Evolutionary conservation across 2,888 invertebrate species (phyloP).

Genomic region (Agrypnus murinus): DNA sequence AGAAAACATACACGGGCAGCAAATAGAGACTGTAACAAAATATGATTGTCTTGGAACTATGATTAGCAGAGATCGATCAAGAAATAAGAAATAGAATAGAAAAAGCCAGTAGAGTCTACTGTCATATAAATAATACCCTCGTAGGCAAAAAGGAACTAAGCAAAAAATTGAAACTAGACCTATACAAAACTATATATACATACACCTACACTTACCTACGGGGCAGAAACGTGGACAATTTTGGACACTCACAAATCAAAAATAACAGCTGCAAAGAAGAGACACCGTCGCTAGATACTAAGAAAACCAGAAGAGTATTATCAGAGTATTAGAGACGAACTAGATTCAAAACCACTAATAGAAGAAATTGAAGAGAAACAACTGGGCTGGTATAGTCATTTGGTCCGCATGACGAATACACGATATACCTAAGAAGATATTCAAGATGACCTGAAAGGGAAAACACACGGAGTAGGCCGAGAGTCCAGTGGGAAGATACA

Average conservation of each 20-base stretch:
- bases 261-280: background rate
- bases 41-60: slow-evolving; percentile 14
- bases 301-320: background rate
- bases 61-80: slow-evolving; percentile 20
- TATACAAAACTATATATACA: slow-evolving; percentile 20
- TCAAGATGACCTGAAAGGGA: background rate
- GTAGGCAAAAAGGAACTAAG: slow-evolving; percentile 21
- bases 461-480: background rate
- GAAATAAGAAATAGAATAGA: too few species aligned
- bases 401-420: background rate
- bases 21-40: too few species aligned
- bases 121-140: slow-evolving; percentile 24
- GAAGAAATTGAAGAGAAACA: background rate
- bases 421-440: background rate
- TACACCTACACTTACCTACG: background rate
- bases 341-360: background rate
- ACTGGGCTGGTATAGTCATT: background rate
- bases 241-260: background rate
- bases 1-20: too few species aligned
- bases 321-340: background rate
- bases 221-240: background rate
- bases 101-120: slow-evolving; percentile 29
- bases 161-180: slow-evolving; percentile 7
- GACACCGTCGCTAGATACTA: background rate
- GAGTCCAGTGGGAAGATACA: background rate